Evolutionary conservation across 2,797 vertebrate species (phyloP), one percentile per base, ranked within the genome.

Genomic region (Bufotes viridis): DNA sequence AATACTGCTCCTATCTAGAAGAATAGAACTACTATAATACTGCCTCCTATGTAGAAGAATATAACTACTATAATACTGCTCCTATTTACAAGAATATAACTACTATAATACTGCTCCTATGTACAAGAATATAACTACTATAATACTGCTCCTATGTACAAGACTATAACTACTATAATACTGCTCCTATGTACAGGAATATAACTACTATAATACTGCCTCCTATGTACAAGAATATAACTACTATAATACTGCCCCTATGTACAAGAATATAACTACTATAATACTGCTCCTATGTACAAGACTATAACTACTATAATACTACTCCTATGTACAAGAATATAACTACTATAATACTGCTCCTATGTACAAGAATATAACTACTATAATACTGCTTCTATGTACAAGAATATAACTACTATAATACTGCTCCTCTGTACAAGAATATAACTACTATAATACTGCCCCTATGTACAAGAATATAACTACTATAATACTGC

Each of bases 131-230:
- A 69, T 69, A 69, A 69, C 65, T 69, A 69, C 65, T 69, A 69
- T 69, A 69, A 26, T 69, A 69, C 65, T 26, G 24, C 18, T 6
- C 20, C 65, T 69, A 69, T 26, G 13, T 69, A 69, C 65, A 69
- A 29, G 65, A 69, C 29, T 67, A 69, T 69, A 72, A 74, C 70
- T 74, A 74, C 70, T 74, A 72, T 72, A 72, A 72, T 20, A 72
- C 70, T 42, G 17, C 70, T 13, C 17, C 29, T 72, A 58, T 74
- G 10, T 74, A 74, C 29, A 74, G 49, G 70, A 74, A 74, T 74
- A 74, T 72, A 72, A 72, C 70, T 72, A 72, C 70, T 72, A 49
- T 72, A 74, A 74, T 74, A 74, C 70, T 74, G 18, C 70, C 70
- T 12, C 70, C 34, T 74, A 74, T 74, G 11, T 74, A 74, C 70